These are phyloP conservation scores for Trichopria drosophilae DNA, from an alignment of 2,888 invertebrate species.

Conservation along the genomic window DNA sequence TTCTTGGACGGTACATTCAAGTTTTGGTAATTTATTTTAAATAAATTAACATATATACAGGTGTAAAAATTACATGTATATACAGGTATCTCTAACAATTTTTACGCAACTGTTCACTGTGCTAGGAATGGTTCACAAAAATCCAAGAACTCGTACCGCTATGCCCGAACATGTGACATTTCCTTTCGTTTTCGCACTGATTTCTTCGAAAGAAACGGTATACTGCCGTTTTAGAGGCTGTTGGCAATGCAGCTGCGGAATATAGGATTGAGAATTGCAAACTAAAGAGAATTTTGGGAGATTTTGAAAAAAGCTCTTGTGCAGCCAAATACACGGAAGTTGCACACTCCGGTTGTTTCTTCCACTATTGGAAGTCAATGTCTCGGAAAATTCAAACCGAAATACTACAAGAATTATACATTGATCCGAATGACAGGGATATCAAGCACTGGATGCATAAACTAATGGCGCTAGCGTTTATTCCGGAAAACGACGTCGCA, in stretches of 20 bases:
- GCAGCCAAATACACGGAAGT: not conserved
- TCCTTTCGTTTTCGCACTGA: too few species aligned
- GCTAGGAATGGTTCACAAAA: not conserved
- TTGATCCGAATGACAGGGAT: too few species aligned
- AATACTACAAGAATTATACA: not conserved
- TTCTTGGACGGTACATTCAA: not conserved
- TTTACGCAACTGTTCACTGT: not conserved
- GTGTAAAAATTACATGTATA: too few species aligned
- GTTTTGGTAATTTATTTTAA: not conserved
- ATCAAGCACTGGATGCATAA: too few species aligned
- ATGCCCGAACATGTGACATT: not conserved
- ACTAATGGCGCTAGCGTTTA: too few species aligned
- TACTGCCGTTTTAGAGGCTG: not conserved
- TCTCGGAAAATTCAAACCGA: not conserved
- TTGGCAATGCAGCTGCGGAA: not conserved
- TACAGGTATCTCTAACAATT: slow-evolving; percentile 1
- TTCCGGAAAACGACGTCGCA: not conserved
- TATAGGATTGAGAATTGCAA: not conserved
- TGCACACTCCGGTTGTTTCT: not conserved
- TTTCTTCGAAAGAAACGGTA: slow-evolving; percentile 2
- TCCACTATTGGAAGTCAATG: not conserved
- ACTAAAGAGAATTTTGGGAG: not conserved
- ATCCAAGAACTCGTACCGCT: slow-evolving; percentile 1
- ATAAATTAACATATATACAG: too few species aligned
- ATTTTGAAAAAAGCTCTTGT: not conserved